Evolutionary conservation across 2,797 vertebrate species (phyloP).

Genomic region (Amniataba percoides): DNA sequence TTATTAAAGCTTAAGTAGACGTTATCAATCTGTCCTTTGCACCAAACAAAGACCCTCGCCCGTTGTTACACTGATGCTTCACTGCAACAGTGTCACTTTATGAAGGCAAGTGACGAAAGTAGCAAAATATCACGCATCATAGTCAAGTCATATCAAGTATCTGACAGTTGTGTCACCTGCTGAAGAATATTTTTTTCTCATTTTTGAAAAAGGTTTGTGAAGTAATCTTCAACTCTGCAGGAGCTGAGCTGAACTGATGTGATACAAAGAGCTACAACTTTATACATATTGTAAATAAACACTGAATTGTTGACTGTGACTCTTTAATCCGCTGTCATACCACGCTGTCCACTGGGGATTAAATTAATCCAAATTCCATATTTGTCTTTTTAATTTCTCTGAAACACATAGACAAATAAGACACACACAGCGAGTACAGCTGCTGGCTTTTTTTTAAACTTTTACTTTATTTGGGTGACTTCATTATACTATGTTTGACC

Average conservation of each 20-base stretch:
- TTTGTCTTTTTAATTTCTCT: conserved; percentile 42
- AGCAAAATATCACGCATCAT: background rate
- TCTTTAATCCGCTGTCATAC: conserved; percentile 66
- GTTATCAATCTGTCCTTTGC: background rate
- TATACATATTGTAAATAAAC: conserved; percentile 50
- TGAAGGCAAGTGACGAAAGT: background rate
- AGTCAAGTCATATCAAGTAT: conserved; percentile 10
- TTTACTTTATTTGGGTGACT: background rate
- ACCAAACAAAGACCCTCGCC: background rate
- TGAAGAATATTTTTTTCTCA: background rate
- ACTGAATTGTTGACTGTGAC: conserved; percentile 43
- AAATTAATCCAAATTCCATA: conserved; percentile 69
- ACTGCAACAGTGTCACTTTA: background rate
- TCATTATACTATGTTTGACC: background rate
- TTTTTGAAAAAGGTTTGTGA: background rate
- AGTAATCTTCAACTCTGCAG: background rate
- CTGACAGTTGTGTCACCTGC: background rate
- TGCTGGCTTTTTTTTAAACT: background rate
- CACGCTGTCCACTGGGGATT: conserved; percentile 66
- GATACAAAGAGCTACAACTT: background rate
- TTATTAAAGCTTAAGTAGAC: background rate
- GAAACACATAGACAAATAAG: conserved; percentile 6
- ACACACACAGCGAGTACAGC: background rate
- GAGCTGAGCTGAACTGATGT: conserved; percentile 10
- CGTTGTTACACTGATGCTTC: background rate